Base-by-base conservation (phyloP, 1,140 invertebrate species). In the Microplitis mediator region DNA sequence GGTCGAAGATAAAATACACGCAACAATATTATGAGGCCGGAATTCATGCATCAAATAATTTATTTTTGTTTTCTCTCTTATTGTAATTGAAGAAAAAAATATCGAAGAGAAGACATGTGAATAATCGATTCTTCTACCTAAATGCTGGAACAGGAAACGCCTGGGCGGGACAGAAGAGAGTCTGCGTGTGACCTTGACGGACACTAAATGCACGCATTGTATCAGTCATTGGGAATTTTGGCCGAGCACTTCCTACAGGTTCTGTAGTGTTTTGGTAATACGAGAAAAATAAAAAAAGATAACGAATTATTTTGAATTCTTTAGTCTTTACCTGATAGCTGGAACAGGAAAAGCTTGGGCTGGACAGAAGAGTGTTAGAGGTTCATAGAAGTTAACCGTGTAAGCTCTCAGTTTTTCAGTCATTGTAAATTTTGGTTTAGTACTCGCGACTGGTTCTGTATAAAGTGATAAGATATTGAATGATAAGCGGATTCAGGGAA, bases 171-270 rank as follows among this genome's bases (percentile, higher is more conserved):
- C 90, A 92, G 36, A 88, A 86, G 32, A 95, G 86, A 73, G 92
- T 90, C 69, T 91, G 83, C 83, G 83, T 89, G 79, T 87, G 81
- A 83, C 85, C 84, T 77, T 89, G 85, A 78, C 77, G 81, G 77
- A 89, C 87, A 77, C 88, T 87, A 80, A 92, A 90, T 80, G 90
- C 90, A 80, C 90, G 91, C 82, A 90, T 88, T 75, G 90, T 92
- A 85, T 87, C 85, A 81, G 90, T 86, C 75, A 89, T 91, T 78
- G 91, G 88, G 83, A 92, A 92, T 83, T 90, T 91, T 74, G 91
- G 91, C 76, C 89, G 88, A 74, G 91, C 89, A 80, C 90, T 91
- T 75, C 90, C 90, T 80, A 91, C 87, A 31, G 91, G 90, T 85
- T 92, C 91, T 92, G 88, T 23, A 67, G 32, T n/a, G 14, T 8